Base-by-base conservation (phyloP, 1,140 invertebrate genomes). In the Ptiloglossa arizonensis region DNA sequence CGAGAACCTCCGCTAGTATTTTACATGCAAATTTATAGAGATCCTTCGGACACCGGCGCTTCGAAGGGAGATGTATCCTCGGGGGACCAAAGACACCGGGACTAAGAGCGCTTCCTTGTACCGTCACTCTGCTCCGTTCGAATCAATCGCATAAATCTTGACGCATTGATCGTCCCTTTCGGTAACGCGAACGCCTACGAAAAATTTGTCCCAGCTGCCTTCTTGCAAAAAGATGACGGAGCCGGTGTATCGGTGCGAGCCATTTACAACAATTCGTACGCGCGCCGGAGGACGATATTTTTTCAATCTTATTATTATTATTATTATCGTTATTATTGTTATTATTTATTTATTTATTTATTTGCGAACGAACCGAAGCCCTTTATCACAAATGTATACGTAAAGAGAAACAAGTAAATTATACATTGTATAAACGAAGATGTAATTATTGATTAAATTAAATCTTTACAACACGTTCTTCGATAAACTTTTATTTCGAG, bases 21-120 rank as follows among this genome's bases (percentile, higher is more conserved):
- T 91, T 92, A 92, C 90, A 93, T 93, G 92, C 91, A 93, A 93
- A 93, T 93, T 93, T 93, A 92, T 93, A 92, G 91, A 92, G 90
- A 92, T 92, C 90, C 91, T 91, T 93, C 89, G 91, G 91, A 92
- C 92, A 91, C 81, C 80, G 79, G 78, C 75, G 87, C 60, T 82
- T 85, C 84, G 83, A 68, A 86, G 90, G 89, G 83, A 88, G 88
- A 89, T 86, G 87, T 90, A 90, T 88, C 82, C 90, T 89, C 91
- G 15, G 52, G 90, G 88, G 91, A 91, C 82, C 83, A 82, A 85
- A 89, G 86, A 87, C 88, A 88, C 90, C 89, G 90, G 90, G 89
- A 91, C 92, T 92, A 93, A 93, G 91, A 92, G 92, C 92, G 91
- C 92, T 93, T 93, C 91, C 92, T 93, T 92, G 92, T 93, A 91